Percentiles rank a stretch among this genome's conserved stretches.
Conservation (phyloP, 2,113 vertebrate genomes). For the Columba livia region DNA sequence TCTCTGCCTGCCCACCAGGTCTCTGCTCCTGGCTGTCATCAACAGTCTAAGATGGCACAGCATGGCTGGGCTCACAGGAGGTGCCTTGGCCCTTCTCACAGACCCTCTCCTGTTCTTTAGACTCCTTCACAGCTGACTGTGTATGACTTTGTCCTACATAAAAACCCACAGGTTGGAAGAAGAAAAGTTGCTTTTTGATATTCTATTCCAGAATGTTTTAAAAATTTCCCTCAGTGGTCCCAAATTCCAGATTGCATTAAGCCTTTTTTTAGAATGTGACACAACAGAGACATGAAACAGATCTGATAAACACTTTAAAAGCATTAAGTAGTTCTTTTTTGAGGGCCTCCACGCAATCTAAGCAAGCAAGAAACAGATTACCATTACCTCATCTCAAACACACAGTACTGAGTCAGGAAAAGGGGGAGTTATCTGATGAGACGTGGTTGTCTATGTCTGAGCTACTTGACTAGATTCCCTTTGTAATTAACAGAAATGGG, state of each 20-base stretch:
- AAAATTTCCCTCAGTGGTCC: not conserved
- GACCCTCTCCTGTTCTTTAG: not conserved
- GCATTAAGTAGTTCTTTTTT: not conserved
- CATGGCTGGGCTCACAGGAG: not conserved
- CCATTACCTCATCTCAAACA: conserved; percentile 5
- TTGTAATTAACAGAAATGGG: conserved; percentile 21
- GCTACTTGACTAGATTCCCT: not conserved
- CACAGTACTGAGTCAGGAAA: conserved; percentile 12
- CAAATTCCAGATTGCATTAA: not conserved
- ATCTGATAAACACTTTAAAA: conserved; percentile 25
- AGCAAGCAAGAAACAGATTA: conserved; percentile 22
- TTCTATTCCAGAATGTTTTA: not conserved
- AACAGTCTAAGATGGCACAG: accelerated
- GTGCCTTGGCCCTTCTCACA: not conserved
- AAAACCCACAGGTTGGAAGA: not conserved
- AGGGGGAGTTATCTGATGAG: conserved; percentile 26
- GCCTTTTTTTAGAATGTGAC: not conserved
- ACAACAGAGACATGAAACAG: not conserved
- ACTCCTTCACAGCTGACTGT: not conserved
- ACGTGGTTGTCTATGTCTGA: not conserved
- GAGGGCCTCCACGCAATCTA: not conserved
- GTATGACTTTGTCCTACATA: not conserved
- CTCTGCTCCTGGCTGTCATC: not conserved
- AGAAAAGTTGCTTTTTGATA: not conserved
- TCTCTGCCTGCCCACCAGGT: not conserved